Base-by-base conservation (phyloP, 2,797 vertebrate species). In the Arnoldichthys spilopterus region DNA sequence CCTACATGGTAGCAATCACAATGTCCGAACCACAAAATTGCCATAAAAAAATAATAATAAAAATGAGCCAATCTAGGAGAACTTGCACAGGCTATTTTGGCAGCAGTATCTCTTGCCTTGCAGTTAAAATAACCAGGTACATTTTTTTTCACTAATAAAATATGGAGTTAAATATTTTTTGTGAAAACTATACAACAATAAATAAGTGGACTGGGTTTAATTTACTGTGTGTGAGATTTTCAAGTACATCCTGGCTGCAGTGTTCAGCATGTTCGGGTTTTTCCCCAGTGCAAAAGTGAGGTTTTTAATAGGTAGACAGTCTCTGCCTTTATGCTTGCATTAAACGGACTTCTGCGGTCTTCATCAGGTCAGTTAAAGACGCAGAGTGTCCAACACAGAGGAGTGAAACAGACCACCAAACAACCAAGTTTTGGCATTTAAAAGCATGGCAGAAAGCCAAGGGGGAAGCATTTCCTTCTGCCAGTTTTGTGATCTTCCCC, bases 261-360 rank as follows among this genome's bases (percentile, higher is more conserved):
- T 20, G 45, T 49, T 54, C 24, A n/a, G 40, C 22, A 22, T 49
- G n/a, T 24, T 40, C 45, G 24, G 45, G 6, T 66, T 28, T 72
- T 28, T 58, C 67, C 74, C 47, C 37, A 58, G 30, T 28, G 34
- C 62, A 68, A 34, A 70, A 53, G 3, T 2, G 30, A 80, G 66
- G 22, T 20, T 47, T 70, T 54, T 53, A 71, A 71, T 13, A 30
- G 18, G 13, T 40, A 40, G 37, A 11, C 47, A 64, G 34, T 8
- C 61, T 20, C 13, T 13, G 6, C 16, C 32, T 13, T 62, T 32
- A 32, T 13, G 34, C 15, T 45, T 67, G 8, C 34, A 12, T 67
- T 37, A 43, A 43, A 66, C 13, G 24, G 2, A 53, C 2, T 15
- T 47, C 18, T 47, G 37, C 28, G 3, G 11, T 37, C 8, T n/a